Conservation (phyloP, 2,797 vertebrate genomes). For the Coccyzus lansbergi region DNA sequence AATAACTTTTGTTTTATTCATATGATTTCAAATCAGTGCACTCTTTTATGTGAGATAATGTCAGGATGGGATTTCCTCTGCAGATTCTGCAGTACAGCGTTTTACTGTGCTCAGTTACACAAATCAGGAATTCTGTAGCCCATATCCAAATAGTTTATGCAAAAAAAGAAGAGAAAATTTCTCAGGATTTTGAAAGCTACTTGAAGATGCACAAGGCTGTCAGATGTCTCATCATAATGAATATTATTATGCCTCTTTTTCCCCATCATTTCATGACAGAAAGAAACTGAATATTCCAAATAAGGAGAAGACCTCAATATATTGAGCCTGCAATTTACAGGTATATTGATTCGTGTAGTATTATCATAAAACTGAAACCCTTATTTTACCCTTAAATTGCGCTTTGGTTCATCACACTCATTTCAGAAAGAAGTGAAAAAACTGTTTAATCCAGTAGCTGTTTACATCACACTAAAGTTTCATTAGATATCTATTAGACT, state of each 20-base stretch:
- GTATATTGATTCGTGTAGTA: neutral
- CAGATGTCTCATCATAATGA: neutral
- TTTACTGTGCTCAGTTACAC: neutral
- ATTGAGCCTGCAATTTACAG: constrained; percentile 5
- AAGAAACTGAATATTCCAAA: neutral
- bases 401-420: neutral
- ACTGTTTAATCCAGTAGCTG: neutral
- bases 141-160: neutral
- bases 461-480: neutral
- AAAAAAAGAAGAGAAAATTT: neutral
- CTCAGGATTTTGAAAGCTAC: neutral
- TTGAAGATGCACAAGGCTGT: neutral
- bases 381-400: neutral
- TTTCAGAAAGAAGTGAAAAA: neutral
- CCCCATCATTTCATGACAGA: neutral
- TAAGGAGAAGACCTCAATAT: neutral
- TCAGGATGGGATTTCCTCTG: neutral
- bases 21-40: neutral
- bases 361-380: neutral
- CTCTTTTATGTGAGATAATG: neutral
- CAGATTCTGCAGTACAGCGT: neutral
- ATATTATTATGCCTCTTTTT: neutral
- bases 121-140: neutral
- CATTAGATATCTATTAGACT: neutral
- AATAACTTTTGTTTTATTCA: neutral